A percentile compares a stretch with the other conserved stretches of the same genome.
Conservation (phyloP, 2,113 vertebrate species). For the Macquaria ambigua region DNA sequence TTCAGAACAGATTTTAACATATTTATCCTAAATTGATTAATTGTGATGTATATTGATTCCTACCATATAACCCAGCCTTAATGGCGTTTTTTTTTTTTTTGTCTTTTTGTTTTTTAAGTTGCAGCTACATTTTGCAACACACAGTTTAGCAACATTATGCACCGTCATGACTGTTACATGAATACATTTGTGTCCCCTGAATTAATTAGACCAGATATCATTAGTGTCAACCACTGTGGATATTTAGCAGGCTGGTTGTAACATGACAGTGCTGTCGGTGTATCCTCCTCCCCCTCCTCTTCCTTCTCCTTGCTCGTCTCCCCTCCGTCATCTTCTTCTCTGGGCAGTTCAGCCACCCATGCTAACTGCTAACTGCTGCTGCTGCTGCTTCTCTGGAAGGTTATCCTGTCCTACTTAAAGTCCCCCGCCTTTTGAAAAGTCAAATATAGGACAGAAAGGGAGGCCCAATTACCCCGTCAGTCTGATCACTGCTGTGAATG, state of each 20-base stretch:
- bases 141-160: background rate
- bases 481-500: slow-evolving; percentile 69
- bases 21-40: background rate
- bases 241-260: slow-evolving; percentile 46
- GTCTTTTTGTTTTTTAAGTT: too few relatives aligned
- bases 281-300: slow-evolving; percentile 20
- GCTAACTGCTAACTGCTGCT: slow-evolving; percentile 59
- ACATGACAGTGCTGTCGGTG: slow-evolving; percentile 54
- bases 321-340: slow-evolving; percentile 50
- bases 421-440: slow-evolving; percentile 71
- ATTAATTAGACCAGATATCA: slow-evolving; percentile 11
- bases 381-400: slow-evolving; percentile 71
- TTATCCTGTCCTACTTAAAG: slow-evolving; percentile 82
- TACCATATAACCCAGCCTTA: background rate
- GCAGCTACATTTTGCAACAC: background rate
- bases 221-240: slow-evolving; percentile 38
- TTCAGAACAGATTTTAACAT: background rate
- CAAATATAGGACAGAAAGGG: slow-evolving; percentile 81
- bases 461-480: slow-evolving; percentile 74
- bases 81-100: background rate
- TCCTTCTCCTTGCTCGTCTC: slow-evolving; percentile 20
- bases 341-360: slow-evolving; percentile 68
- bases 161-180: slow-evolving; percentile 11
- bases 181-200: slow-evolving; percentile 30
- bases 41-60: background rate